Evolutionary conservation across 30 jellyfish, hydroid and myxozoan species (phyloP).

Genomic region (Morbakka virulenta): DNA sequence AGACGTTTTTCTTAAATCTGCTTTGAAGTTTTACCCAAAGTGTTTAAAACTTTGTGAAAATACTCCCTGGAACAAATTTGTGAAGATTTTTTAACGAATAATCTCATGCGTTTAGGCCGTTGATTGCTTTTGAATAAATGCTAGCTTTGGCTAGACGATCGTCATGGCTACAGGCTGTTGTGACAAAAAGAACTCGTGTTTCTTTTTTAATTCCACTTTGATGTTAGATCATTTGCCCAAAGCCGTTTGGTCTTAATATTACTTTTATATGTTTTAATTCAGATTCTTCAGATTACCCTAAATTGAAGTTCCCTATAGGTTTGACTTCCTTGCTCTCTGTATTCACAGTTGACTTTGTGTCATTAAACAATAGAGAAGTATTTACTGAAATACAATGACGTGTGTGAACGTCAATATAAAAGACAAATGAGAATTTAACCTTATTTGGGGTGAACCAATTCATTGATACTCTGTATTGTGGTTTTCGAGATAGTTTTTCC

Average conservation of each 20-base stretch:
- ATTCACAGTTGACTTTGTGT: conserved; percentile 11
- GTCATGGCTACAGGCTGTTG: conserved; percentile 15
- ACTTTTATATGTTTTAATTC: conserved; percentile 16
- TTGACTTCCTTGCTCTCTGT: conserved; percentile 30
- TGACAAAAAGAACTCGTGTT: conserved; percentile 9
- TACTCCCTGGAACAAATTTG: conserved; percentile 19
- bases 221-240: conserved; percentile 13
- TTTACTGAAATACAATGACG: too few relatives aligned
- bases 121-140: conserved; percentile 24
- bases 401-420: too few relatives aligned
- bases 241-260: conserved; percentile 11
- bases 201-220: conserved; percentile 14
- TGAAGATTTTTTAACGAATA: neutral
- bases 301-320: conserved; percentile 8
- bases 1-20: conserved; percentile 15
- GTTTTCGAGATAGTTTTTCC: too few relatives aligned
- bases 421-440: too few relatives aligned
- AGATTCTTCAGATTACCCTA: neutral
- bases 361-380: conserved; percentile 12
- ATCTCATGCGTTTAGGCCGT: too few relatives aligned
- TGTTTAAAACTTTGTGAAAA: conserved; percentile 22
- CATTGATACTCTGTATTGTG: too few relatives aligned
- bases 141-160: conserved; percentile 23
- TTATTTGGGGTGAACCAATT: too few relatives aligned
- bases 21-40: conserved; percentile 13